Conservation (phyloP, 2,113 vertebrate species). For the Puffinus mauretanicus region DNA sequence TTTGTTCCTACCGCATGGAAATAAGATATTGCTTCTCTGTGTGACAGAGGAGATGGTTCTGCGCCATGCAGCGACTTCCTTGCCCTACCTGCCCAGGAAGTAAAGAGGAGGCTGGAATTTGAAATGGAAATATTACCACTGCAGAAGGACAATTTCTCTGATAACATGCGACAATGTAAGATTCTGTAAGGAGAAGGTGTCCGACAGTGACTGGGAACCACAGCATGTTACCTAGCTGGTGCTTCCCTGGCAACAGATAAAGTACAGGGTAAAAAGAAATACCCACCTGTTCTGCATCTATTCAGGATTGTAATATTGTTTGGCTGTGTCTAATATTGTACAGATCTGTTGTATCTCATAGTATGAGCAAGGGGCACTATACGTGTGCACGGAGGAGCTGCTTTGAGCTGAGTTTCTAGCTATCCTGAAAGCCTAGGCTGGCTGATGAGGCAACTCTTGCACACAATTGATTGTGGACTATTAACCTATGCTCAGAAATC, state of each 20-base stretch:
- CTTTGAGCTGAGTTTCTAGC: neutral
- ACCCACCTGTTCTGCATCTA: neutral
- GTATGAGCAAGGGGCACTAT: neutral
- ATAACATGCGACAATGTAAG: rapidly evolving
- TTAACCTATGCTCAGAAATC: slow-evolving; percentile 59
- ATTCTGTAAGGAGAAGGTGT: neutral
- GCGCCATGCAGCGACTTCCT: neutral
- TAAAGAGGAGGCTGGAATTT: neutral
- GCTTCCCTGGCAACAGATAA: neutral
- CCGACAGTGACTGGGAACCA: neutral
- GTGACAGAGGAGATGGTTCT: neutral
- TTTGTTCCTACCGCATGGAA: neutral
- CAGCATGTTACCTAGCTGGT: neutral
- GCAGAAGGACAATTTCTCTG: neutral
- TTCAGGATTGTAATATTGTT: neutral
- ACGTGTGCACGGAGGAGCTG: neutral
- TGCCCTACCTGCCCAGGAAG: neutral
- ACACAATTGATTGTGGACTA: slow-evolving; percentile 30
- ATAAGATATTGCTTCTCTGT: neutral
- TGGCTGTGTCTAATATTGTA: neutral
- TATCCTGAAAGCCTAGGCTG: neutral
- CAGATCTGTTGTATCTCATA: neutral
- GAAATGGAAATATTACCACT: neutral
- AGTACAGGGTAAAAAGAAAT: neutral
- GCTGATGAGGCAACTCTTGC: neutral